These are phyloP conservation scores for Brachypterus glaber DNA, from an alignment of 2,888 invertebrate species.

Conservation along the genomic window DNA sequence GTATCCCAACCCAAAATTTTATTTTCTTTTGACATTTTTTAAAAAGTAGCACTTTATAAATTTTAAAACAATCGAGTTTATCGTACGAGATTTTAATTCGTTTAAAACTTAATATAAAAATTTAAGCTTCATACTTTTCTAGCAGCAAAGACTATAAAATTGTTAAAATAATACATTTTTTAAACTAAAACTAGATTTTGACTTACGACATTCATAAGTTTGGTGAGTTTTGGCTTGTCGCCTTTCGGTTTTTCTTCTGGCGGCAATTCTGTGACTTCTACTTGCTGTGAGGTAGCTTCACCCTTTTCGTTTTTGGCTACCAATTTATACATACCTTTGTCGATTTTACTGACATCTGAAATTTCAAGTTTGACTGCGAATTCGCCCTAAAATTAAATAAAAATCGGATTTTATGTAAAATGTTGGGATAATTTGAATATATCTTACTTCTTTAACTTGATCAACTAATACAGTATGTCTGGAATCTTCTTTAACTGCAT, in stretches of 20 bases:
- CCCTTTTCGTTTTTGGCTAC: slow-evolving; percentile 90
- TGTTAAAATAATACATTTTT: too few relatives aligned
- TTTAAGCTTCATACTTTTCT: not conserved
- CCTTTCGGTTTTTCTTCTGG: slow-evolving; percentile 64
- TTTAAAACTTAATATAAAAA: slow-evolving; percentile 1
- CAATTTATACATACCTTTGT: slow-evolving; percentile 83
- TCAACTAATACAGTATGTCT: slow-evolving; percentile 69
- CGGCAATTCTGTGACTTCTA: slow-evolving; percentile 77
- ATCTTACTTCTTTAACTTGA: slow-evolving; percentile 64
- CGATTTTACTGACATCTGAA: slow-evolving; percentile 65
- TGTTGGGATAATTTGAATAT: slow-evolving; percentile 2
- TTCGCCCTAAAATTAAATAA: slow-evolving; percentile 56
- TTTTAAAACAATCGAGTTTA: too few relatives aligned
- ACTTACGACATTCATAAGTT: slow-evolving; percentile 66
- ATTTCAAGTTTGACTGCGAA: slow-evolving; percentile 86
- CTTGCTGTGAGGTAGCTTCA: slow-evolving; percentile 80
- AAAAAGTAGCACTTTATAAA: not conserved
- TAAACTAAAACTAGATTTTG: slow-evolving; percentile 4
- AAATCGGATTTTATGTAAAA: slow-evolving; percentile 3
- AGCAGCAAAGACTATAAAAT: not conserved
- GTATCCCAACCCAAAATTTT: too few relatives aligned
- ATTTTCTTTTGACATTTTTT: slow-evolving; percentile 3
- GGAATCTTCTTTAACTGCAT: slow-evolving; percentile 65
- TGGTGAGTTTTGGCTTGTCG: slow-evolving; percentile 70
- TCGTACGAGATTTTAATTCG: slow-evolving; percentile 1